Evolutionary conservation across 2,888 invertebrate species (phyloP).

Genomic region (Agelastica alni): DNA sequence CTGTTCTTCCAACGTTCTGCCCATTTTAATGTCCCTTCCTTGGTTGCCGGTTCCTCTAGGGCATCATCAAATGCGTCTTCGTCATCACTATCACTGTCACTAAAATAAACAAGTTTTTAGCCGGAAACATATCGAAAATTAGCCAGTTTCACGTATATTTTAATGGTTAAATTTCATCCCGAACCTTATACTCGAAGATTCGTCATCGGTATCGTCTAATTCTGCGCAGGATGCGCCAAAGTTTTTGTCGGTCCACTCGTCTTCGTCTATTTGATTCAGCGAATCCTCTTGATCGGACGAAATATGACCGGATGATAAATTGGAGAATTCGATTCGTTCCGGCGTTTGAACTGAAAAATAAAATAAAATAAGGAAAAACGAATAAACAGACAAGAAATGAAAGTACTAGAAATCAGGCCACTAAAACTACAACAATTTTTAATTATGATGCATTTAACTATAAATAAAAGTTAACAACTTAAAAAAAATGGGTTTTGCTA

Average conservation of each 20-base stretch:
- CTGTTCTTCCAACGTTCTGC: slow-evolving; percentile 71
- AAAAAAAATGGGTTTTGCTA: too few relatives aligned
- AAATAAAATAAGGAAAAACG: too few relatives aligned
- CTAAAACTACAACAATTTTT: too few relatives aligned
- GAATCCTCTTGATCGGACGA: slow-evolving; percentile 69
- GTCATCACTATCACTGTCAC: slow-evolving; percentile 66
- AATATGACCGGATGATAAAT: slow-evolving; percentile 62
- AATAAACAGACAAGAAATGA: too few relatives aligned
- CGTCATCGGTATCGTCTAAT: slow-evolving; percentile 61
- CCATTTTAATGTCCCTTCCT: slow-evolving; percentile 69
- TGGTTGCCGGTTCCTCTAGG: slow-evolving; percentile 66
- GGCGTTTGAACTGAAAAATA: slow-evolving; percentile 65
- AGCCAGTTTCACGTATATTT: neutral
- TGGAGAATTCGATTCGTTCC: slow-evolving; percentile 80
- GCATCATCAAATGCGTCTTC: slow-evolving; percentile 72
- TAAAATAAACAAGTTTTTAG: slow-evolving; percentile 39
- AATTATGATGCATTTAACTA: too few relatives aligned
- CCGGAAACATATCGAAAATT: neutral
- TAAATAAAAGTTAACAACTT: too few relatives aligned
- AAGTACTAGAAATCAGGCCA: too few relatives aligned
- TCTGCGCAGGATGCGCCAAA: slow-evolving; percentile 80
- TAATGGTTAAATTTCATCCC: neutral
- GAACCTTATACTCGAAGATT: slow-evolving; percentile 62
- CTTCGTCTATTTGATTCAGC: slow-evolving; percentile 85
- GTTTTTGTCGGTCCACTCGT: slow-evolving; percentile 94